Evolutionary conservation across 2,888 invertebrate genomes (phyloP).

Genomic region (Strigamia transsilvanica): DNA sequence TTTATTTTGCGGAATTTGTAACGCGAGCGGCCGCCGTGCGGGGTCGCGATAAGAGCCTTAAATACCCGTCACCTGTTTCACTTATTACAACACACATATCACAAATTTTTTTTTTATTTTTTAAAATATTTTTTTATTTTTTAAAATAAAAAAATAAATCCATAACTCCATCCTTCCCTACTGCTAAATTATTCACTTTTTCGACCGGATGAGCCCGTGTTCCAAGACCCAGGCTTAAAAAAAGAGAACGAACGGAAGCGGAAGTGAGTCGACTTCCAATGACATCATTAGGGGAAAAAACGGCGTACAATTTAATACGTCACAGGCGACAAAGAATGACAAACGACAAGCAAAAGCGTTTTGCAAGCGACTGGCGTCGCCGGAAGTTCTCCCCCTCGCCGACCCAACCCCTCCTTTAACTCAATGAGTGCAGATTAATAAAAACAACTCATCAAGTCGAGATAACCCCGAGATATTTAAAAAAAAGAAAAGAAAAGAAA

Average conservation of each 20-base stretch:
- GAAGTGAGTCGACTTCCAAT: conserved; percentile 52
- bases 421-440: conserved; percentile 14
- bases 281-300: conserved; percentile 50
- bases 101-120: too few species aligned
- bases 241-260: conserved; percentile 40
- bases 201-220: conserved; percentile 15
- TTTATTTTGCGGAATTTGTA: conserved; percentile 34
- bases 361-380: conserved; percentile 16
- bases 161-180: background rate
- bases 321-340: conserved; percentile 53
- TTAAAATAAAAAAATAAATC: background rate
- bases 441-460: background rate
- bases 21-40: conserved; percentile 27
- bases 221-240: background rate
- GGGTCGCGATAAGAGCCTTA: conserved; percentile 44
- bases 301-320: conserved; percentile 51
- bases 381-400: background rate
- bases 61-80: conserved; percentile 42
- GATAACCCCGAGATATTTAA: background rate
- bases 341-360: conserved; percentile 50
- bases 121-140: too few species aligned
- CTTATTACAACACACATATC: conserved; percentile 26
- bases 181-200: conserved; percentile 35
- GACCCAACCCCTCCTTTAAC: background rate
- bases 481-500: background rate